Conservation (phyloP, 2,888 invertebrate genomes). For the Pristionchus fissidentatus region DNA sequence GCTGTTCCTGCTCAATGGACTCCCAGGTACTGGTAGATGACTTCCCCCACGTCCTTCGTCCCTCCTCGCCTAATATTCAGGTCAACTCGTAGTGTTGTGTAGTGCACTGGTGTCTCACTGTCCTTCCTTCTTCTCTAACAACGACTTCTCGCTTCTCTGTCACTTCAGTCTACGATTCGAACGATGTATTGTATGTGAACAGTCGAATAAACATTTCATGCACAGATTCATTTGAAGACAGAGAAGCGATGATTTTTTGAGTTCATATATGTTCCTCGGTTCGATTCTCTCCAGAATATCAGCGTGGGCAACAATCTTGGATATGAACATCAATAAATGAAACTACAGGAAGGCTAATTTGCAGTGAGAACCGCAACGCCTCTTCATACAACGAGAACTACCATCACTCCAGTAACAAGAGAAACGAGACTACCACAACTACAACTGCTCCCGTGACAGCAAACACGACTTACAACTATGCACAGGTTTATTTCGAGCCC, state of each 20-base stretch:
- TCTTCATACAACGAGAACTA: constrained; percentile 28
- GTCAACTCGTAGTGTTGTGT: constrained; percentile 22
- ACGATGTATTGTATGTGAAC: neutral
- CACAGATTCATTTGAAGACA: neutral
- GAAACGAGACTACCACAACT: constrained; percentile 50
- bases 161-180: neutral
- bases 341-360: too few relatives aligned
- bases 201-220: constrained; percentile 18
- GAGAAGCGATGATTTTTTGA: neutral
- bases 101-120: constrained; percentile 19
- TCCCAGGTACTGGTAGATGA: constrained; percentile 4
- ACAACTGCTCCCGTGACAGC: constrained; percentile 54
- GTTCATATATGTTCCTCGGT: constrained; percentile 13
- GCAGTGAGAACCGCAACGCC: neutral
- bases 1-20: neutral
- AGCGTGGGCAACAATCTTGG: too few relatives aligned
- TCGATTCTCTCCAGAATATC: neutral
- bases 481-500: too few relatives aligned
- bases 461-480: constrained; percentile 59
- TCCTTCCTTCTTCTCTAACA: neutral
- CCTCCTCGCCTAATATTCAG: too few relatives aligned
- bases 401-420: constrained; percentile 9
- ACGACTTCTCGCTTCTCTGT: constrained; percentile 12
- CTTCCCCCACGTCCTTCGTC: neutral
- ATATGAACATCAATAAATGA: too few relatives aligned